phyloP scores from a whole-genome alignment of 2,888 invertebrate species.

The Chrysolina oricalcia region DNA sequence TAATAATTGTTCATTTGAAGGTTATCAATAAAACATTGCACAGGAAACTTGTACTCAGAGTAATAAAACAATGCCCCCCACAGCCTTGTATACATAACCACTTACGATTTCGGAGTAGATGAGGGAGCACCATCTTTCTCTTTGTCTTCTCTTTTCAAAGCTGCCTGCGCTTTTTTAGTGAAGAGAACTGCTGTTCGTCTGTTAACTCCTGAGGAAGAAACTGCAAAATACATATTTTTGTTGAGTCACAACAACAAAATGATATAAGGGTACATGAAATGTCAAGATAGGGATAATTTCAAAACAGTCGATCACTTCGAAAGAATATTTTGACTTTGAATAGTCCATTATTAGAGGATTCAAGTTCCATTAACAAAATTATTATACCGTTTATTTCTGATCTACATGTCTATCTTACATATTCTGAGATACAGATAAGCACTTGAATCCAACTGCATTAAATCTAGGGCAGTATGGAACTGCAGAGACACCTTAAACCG shows the following conservation, averaged over 20 bases:
- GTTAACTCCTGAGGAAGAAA: slow-evolving; percentile 78
- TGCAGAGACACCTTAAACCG: too few relatives aligned
- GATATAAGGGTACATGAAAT: too few relatives aligned
- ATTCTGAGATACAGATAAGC: too few relatives aligned
- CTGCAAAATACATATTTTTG: slow-evolving; percentile 45
- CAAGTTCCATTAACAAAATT: too few relatives aligned
- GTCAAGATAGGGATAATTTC: too few relatives aligned
- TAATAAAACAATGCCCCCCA: neutral
- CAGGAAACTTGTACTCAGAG: neutral
- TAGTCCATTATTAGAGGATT: too few relatives aligned
- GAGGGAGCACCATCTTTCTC: slow-evolving; percentile 70
- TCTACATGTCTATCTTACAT: too few relatives aligned
- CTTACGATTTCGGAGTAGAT: slow-evolving; percentile 54
- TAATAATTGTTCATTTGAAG: neutral
- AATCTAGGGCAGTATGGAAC: too few relatives aligned
- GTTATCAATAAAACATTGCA: neutral
- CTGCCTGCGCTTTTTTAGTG: slow-evolving; percentile 81
- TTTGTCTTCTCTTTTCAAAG: slow-evolving; percentile 69
- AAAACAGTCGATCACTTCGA: too few relatives aligned
- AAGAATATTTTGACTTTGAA: too few relatives aligned
- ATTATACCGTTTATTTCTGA: too few relatives aligned
- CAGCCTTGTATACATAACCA: slow-evolving; percentile 27
- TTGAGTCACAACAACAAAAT: neutral
- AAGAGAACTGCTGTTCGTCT: slow-evolving; percentile 85
- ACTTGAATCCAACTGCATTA: too few relatives aligned